These are phyloP conservation scores for Seira sanloemensis DNA, from an alignment of 2,888 invertebrate species.

Conservation along the genomic window DNA sequence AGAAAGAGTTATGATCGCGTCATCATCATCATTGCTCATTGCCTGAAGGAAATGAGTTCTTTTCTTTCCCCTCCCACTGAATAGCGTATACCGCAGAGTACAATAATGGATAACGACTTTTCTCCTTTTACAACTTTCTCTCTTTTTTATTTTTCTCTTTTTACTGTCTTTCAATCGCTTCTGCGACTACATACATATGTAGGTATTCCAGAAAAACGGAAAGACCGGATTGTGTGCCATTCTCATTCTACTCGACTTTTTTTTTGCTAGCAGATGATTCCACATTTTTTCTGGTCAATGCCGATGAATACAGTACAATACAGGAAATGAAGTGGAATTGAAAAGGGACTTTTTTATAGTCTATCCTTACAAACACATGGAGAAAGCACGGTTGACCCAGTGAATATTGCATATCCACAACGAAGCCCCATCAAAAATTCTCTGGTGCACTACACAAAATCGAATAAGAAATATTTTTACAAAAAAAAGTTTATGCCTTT, in stretches of 20 bases:
- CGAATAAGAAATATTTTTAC: neutral
- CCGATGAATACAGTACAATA: neutral
- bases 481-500: too few relatives aligned
- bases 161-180: neutral
- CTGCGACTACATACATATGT: too few relatives aligned
- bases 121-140: conserved; percentile 25
- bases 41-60: conserved; percentile 21
- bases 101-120: conserved; percentile 17
- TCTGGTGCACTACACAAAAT: neutral
- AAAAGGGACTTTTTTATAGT: conserved; percentile 37
- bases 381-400: neutral
- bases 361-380: neutral
- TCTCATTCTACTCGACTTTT: neutral
- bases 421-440: neutral
- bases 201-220: neutral
- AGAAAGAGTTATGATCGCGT: conserved; percentile 33
- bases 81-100: neutral
- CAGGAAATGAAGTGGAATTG: conserved; percentile 52
- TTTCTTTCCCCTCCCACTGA: neutral
- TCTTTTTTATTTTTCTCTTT: neutral
- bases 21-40: neutral
- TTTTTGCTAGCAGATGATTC: neutral
- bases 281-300: conserved; percentile 7
- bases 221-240: neutral
- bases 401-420: neutral